Conservation (phyloP, 2,888 invertebrate genomes). For the Germaria angustata region DNA sequence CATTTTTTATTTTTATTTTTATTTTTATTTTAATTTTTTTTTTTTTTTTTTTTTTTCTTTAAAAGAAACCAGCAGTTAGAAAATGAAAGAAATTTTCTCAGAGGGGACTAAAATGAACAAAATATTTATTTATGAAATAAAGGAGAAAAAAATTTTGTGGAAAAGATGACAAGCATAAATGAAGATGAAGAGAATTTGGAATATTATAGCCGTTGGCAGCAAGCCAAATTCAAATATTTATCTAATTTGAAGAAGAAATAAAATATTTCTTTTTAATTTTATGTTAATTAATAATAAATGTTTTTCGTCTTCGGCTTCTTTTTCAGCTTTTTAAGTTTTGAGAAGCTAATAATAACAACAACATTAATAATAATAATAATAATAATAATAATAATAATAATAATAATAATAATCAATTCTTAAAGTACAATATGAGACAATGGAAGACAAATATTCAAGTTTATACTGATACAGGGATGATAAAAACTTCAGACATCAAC, state of each 20-base stretch:
- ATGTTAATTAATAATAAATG: slow-evolving; percentile 1
- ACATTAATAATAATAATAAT: no score
- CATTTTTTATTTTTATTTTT: no score
- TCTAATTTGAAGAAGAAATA: not conserved
- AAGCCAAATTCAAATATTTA: not conserved
- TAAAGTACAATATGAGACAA: no score
- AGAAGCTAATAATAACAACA: no score
- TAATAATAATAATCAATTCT: no score
- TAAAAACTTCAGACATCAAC: no score
- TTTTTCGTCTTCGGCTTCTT: not conserved
- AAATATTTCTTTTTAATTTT: not conserved
- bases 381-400: no score
- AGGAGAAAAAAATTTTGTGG: not conserved
- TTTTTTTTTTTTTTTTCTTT: not conserved
- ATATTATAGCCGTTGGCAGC: slow-evolving; percentile 8
- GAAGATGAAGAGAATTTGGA: not conserved
- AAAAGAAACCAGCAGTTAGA: not conserved
- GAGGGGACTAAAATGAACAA: slow-evolving; percentile 3
- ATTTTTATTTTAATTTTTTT: no score
- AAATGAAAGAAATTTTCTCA: slow-evolving; percentile 1
- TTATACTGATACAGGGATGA: no score
- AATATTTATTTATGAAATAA: not conserved
- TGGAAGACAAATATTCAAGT: no score
- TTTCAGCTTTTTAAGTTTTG: not conserved
- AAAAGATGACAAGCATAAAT: slow-evolving; percentile 1